These are phyloP conservation scores for Hypocryptadius cinnamomeus DNA, from an alignment of 2,113 vertebrate species.

Conservation along the genomic window DNA sequence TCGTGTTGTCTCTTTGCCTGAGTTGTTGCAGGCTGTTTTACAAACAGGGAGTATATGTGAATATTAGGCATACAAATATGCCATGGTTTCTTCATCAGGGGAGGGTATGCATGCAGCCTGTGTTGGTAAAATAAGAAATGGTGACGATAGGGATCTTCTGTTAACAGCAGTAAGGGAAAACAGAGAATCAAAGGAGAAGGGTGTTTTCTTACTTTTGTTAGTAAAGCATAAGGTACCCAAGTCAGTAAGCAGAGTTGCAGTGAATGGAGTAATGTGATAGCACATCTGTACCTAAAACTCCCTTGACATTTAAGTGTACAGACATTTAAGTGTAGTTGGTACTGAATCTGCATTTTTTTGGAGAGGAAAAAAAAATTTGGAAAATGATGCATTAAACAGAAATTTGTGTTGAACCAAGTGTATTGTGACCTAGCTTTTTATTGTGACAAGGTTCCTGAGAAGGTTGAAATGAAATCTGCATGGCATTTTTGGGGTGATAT, in stretches of 20 bases:
- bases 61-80: not conserved
- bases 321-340: not conserved
- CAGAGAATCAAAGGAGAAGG: not conserved
- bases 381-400: not conserved
- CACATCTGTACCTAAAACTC: not conserved
- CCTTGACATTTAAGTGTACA: not conserved
- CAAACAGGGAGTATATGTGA: not conserved
- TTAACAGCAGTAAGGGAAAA: not conserved
- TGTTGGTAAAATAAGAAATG: not conserved
- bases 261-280: accelerated
- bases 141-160: not conserved
- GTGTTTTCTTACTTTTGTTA: not conserved
- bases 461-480: not conserved
- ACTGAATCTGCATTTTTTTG: not conserved
- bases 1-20: not conserved
- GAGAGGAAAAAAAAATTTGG: not conserved
- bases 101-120: not conserved
- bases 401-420: not conserved
- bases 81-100: not conserved
- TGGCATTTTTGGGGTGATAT: not conserved
- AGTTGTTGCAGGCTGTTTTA: not conserved
- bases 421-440: not conserved
- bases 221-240: not conserved
- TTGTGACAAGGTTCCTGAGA: not conserved
- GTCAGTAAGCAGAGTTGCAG: not conserved